phyloP scores from a whole-genome alignment of 92 coral and sea anemone genomes.

The Epizoanthus stellaris region DNA sequence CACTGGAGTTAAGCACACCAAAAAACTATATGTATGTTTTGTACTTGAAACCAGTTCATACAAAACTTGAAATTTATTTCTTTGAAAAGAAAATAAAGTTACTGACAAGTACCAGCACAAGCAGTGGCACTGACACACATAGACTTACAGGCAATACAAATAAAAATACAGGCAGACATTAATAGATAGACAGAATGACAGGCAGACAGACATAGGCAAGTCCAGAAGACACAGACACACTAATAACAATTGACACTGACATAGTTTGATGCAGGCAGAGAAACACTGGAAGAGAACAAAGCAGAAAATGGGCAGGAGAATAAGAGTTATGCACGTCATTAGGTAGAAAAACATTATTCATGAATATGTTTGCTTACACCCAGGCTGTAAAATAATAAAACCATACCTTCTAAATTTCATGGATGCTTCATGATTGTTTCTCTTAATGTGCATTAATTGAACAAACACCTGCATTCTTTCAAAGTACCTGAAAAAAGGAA shows the following conservation, averaged over 20 bases:
- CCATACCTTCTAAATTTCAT: conserved; percentile 81
- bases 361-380: neutral
- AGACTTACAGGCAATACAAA: neutral
- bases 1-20: neutral
- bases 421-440: conserved; percentile 57
- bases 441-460: conserved; percentile 71
- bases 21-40: neutral
- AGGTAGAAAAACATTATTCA: neutral
- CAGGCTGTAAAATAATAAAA: neutral
- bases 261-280: neutral
- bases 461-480: conserved; percentile 77
- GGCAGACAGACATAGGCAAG: neutral
- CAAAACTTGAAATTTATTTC: neutral
- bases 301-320: neutral
- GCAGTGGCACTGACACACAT: neutral
- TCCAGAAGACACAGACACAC: neutral
- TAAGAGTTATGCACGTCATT: no score
- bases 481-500: conserved; percentile 63
- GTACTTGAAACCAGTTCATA: neutral
- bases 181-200: neutral
- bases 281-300: neutral
- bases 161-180: neutral
- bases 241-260: neutral
- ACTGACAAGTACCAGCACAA: neutral
- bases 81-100: neutral